A percentile compares a stretch with the other conserved stretches of the same genome.
Evolutionary conservation across 2,888 invertebrate species (phyloP).

Genomic region (Thelaira solivaga): DNA sequence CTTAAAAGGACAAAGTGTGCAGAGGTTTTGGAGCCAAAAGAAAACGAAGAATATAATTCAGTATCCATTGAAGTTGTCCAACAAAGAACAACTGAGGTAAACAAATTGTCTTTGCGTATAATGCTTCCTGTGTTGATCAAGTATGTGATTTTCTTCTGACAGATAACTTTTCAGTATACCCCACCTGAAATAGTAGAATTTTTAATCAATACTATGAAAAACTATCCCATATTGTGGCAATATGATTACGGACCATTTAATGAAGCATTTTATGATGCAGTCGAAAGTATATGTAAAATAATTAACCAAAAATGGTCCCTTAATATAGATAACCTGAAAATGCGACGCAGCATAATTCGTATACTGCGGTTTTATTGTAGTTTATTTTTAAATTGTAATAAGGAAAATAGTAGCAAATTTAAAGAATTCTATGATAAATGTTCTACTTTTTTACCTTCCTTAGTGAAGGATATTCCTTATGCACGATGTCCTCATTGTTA

Average conservation of each 20-base stretch:
- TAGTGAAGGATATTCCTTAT: conserved; percentile 27
- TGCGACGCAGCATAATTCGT: conserved; percentile 43
- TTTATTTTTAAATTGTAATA: conserved; percentile 21
- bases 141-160: too few relatives aligned
- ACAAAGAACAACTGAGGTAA: conserved; percentile 18
- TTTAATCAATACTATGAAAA: conserved; percentile 24
- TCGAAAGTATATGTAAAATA: conserved; percentile 9
- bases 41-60: neutral
- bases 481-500: conserved; percentile 42
- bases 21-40: neutral
- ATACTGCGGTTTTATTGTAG: conserved; percentile 32
- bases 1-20: conserved; percentile 17
- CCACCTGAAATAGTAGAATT: conserved; percentile 25
- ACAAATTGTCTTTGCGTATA: neutral
- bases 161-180: conserved; percentile 35
- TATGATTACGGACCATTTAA: conserved; percentile 22
- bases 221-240: conserved; percentile 34
- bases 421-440: conserved; percentile 33
- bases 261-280: conserved; percentile 13
- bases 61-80: neutral
- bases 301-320: conserved; percentile 37
- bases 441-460: conserved; percentile 19
- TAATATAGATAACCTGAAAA: conserved; percentile 29
- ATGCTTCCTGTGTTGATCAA: neutral
- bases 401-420: conserved; percentile 26